Evolutionary conservation across 2,888 invertebrate genomes (phyloP), one percentile per base, ranked within the genome.

Genomic region (Cerastis leucographa): DNA sequence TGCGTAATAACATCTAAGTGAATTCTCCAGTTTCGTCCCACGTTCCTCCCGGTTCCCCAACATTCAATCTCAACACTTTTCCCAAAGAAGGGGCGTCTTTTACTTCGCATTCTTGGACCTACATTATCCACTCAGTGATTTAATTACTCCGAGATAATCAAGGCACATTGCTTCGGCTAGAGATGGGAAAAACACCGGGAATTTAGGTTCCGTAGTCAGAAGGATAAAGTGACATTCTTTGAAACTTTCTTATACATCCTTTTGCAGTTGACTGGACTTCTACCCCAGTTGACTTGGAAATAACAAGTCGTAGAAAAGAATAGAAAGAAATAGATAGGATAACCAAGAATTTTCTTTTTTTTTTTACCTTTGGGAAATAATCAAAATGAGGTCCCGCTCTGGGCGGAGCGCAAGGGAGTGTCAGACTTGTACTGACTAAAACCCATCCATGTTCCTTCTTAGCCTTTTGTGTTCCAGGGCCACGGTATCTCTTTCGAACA

Each of bases 131-230:
- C 87, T 86, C 80, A 77, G 80, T 81, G 85, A 84, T 86, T 86
- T 87, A 87, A 87, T 87, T 87, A 86, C 87, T 78, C 78, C 77
- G 83, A 83, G 79, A 87, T 86, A 87, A 87, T 87, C 81, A 87
- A 81, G 85, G 76, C 76, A 83, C 74, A 86, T 84, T 80, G 69
- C 78, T 71, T 79, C 51, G 67, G 51, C 74, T 68, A 54, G 74
- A 76, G 82, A 72, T 56, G 76, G 56, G 72, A 81, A 81, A 78
- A 80, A 70, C 62, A 82, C 69, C 12, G n/a, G 11, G 51, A 56
- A 49, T 22, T 46, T 44, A 11, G 80, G 84, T 82, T 84, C 84
- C 64, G 71, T 51, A 68, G 49, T 56, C 1, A 4, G 54, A 54
- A 2, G 12, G 19, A 35, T 25, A 8, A 22, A 59, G 29, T 22